Evolutionary conservation across 2,797 vertebrate genomes (phyloP), one percentile per base, ranked within the genome.

Genomic region (Poeciliopsis turneri): DNA sequence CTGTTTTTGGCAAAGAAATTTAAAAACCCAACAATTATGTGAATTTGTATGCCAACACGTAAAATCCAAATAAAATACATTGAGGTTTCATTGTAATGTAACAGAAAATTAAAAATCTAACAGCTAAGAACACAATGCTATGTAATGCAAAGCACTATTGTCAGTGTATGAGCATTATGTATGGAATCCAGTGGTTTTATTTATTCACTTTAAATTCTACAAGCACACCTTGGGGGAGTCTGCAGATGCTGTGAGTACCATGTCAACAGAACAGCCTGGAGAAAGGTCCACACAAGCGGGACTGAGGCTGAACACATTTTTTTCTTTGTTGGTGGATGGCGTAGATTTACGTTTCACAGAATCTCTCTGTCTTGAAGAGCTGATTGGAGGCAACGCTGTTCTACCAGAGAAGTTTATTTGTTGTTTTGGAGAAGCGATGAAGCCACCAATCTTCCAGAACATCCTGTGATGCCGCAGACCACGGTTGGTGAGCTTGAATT

Each of bases 401-500:
- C 64, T 92, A 20, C 69, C 10, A 6, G 70, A 46, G 30, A 66
- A 57, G 41, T 15, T 93, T 13, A 69, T 10, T 0, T n/a, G 3
- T 25, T 61, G 71, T 79, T 87, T 84, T 61, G 57, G 15, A n/a
- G 76, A 53, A 18, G 46, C 85, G 25, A 76, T 15, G 23, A 93
- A 95, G 33, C 90, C 93, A 25, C 96, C 94, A 0, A 83, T 96
- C 72, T 90, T 92, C 97, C 97, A 99, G 86, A 94, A 96, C 25
- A 99, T 85, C 70, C 94, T 95, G 47, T 98, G 97, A 16, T 86
- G 81, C 2, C 95, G 94, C 2, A 95, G 93, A 2, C 98, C 97
- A 4, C 79, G 91, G 89, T 99, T 99, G 2, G 92, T 97, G 72
- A 99, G 82, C 78, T 86, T 97, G 86, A 99, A 97, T 85, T 15